Conservation (phyloP, 2,888 invertebrate species). For the Cephus nigrinus region DNA sequence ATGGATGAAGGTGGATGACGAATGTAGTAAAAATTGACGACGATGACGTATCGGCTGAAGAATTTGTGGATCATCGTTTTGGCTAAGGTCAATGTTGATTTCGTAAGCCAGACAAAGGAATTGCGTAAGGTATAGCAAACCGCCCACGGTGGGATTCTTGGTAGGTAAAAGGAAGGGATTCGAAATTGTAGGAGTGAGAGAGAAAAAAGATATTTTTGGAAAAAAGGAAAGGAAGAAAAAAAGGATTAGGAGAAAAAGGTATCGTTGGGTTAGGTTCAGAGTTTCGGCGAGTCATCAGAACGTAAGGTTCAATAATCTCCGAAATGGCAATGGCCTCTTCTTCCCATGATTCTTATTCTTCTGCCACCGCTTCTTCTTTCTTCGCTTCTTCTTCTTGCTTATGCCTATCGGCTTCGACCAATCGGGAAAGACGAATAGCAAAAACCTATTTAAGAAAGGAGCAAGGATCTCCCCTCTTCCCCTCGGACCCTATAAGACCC, state of each 20-base stretch:
- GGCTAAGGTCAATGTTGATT: not conserved
- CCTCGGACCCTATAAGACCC: not conserved
- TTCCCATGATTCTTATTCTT: not conserved
- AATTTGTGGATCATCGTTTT: not conserved
- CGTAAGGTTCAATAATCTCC: conserved; percentile 46
- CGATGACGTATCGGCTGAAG: not conserved
- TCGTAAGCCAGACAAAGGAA: not conserved
- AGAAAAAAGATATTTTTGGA: not conserved
- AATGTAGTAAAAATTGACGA: not conserved
- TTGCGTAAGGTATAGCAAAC: not conserved
- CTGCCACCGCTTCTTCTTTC: not conserved
- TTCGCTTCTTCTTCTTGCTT: not conserved
- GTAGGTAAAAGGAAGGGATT: not conserved
- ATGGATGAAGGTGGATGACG: not conserved
- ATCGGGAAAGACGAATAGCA: not conserved
- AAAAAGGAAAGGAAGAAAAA: not conserved
- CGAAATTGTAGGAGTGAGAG: not conserved
- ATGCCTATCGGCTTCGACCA: not conserved
- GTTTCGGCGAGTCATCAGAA: conserved; percentile 36
- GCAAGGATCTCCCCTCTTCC: not conserved
- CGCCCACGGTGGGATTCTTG: not conserved
- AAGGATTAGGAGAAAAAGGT: conserved; percentile 21
- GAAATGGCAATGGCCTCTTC: conserved; percentile 30
- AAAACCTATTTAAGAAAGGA: conserved; percentile 1
- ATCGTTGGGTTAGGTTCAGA: conserved; percentile 37